Conservation (phyloP, 2,113 vertebrate species). For the Tympanuchus pallidicinctus region DNA sequence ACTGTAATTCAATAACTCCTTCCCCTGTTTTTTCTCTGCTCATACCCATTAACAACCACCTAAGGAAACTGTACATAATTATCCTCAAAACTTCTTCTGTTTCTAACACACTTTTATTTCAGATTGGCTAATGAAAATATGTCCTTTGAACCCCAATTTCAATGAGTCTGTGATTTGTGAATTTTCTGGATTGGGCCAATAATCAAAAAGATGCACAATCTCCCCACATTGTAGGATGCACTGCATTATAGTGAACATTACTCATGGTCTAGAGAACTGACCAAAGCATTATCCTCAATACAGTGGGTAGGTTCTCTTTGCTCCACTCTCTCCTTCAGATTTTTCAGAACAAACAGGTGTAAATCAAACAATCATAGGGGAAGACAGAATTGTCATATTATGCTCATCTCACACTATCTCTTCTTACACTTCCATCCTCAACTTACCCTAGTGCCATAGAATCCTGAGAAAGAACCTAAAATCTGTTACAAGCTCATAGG, state of each 20-base stretch:
- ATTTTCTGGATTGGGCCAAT: neutral
- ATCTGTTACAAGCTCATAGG: accelerated
- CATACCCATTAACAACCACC: neutral
- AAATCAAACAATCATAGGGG: neutral
- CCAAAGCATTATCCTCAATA: neutral
- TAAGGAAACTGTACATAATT: neutral
- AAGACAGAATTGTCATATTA: neutral
- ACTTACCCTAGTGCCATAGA: neutral
- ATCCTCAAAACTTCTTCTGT: neutral
- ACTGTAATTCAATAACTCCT: neutral
- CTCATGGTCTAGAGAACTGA: neutral
- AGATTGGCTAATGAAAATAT: neutral
- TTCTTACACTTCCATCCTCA: neutral
- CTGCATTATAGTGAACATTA: neutral
- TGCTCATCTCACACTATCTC: neutral
- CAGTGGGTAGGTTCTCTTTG: accelerated
- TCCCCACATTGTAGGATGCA: neutral
- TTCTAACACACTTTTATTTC: neutral
- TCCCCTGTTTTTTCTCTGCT: neutral
- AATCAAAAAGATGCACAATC: neutral
- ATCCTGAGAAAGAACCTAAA: neutral
- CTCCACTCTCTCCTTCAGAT: neutral
- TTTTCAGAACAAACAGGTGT: neutral
- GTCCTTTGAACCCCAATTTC: neutral
- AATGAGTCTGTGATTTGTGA: neutral